phyloP scores from a whole-genome alignment of 2,113 vertebrate species.

The Hystrix brachyura region DNA sequence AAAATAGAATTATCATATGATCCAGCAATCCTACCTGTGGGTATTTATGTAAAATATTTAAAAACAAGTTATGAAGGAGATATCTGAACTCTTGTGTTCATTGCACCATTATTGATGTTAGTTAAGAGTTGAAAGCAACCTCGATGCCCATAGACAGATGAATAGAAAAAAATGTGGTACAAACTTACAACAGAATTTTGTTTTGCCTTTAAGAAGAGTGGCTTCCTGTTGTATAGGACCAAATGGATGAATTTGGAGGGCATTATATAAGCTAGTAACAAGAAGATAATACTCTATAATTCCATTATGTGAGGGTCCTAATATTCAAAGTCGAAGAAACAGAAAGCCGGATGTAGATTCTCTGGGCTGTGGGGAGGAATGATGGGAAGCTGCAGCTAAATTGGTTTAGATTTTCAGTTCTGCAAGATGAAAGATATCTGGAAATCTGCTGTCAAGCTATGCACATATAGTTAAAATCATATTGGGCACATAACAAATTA shows the following conservation, averaged over 20 bases:
- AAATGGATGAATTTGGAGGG: background rate
- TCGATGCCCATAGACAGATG: background rate
- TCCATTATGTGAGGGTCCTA: background rate
- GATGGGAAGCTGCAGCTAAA: no score
- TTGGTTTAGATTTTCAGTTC: background rate
- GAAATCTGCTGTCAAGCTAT: background rate
- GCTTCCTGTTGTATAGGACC: background rate
- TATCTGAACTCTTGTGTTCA: background rate
- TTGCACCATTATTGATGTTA: background rate
- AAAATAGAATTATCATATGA: background rate
- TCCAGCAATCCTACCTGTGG: background rate
- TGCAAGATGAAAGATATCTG: background rate
- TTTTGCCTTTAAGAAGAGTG: background rate
- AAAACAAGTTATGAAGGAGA: background rate
- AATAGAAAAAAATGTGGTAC: background rate
- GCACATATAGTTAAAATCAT: background rate
- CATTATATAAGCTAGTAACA: background rate
- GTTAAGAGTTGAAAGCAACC: background rate
- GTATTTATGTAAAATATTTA: background rate
- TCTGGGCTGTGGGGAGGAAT: rapidly evolving
- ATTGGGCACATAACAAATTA: background rate
- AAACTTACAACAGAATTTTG: background rate
- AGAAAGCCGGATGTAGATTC: background rate
- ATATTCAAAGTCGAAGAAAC: background rate
- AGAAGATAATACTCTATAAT: background rate